Evolutionary conservation across 2,888 invertebrate species (phyloP).

Genomic region (Diadegma fenestrale): DNA sequence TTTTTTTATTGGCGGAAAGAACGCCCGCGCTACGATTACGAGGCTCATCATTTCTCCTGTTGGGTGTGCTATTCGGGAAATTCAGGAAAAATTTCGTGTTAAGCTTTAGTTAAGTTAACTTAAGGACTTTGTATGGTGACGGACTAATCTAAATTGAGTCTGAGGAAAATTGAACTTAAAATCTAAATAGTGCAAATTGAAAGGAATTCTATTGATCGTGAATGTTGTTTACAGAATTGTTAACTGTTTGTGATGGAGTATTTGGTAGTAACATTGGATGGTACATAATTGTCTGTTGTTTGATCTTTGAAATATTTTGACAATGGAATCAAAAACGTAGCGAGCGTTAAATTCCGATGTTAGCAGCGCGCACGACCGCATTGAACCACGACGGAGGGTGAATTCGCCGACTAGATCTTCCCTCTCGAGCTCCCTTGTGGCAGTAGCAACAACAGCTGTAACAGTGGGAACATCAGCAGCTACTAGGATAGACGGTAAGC

Average conservation of each 20-base stretch:
- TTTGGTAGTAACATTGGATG: neutral
- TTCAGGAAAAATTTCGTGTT: neutral
- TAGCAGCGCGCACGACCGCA: slow-evolving; percentile 13
- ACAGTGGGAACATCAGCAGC: slow-evolving; percentile 53
- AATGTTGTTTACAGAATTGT: too few species aligned
- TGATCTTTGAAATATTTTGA: slow-evolving; percentile 9
- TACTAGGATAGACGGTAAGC: slow-evolving; percentile 40
- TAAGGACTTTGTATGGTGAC: too few species aligned
- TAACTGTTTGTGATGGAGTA: neutral
- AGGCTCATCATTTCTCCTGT: neutral
- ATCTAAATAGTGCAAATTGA: too few species aligned
- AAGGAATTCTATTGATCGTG: too few species aligned
- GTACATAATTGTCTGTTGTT: neutral
- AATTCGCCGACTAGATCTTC: slow-evolving; percentile 50
- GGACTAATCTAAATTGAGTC: too few species aligned
- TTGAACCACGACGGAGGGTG: slow-evolving; percentile 43
- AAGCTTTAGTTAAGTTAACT: too few species aligned
- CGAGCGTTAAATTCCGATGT: slow-evolving; percentile 8
- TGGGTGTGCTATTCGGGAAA: neutral
- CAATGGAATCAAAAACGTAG: slow-evolving; percentile 23
- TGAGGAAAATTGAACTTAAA: too few species aligned
- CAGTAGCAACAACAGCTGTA: slow-evolving; percentile 41
- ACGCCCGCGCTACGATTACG: neutral
- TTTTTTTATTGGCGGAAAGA: neutral
- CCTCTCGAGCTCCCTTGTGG: slow-evolving; percentile 31